Conservation (phyloP, 2,888 invertebrate genomes). For the Plagiodera versicolora region DNA sequence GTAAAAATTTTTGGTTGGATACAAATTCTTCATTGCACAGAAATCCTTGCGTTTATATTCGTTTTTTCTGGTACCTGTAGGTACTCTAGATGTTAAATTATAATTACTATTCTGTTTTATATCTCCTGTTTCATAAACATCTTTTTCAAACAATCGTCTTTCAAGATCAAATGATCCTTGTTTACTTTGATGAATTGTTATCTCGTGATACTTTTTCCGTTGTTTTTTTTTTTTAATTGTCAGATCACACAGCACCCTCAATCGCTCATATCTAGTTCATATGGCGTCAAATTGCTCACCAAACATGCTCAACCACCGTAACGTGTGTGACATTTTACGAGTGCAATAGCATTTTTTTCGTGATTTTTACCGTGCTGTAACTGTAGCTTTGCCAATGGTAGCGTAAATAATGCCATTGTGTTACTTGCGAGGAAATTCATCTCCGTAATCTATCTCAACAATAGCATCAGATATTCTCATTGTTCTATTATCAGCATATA, state of each 20-base stretch:
- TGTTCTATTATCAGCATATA: background rate
- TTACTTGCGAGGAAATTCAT: background rate
- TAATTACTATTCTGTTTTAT: too few species aligned
- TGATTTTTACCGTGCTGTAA: slow-evolving; percentile 9
- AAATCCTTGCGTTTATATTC: too few species aligned
- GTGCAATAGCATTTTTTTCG: background rate
- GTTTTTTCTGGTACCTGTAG: too few species aligned
- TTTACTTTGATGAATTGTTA: background rate
- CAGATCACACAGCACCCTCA: background rate
- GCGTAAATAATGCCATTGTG: slow-evolving; percentile 24
- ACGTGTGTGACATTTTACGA: background rate
- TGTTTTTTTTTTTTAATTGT: background rate
- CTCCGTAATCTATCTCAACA: background rate
- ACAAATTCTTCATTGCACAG: too few species aligned
- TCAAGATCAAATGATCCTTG: too few species aligned
- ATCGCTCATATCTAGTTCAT: background rate
- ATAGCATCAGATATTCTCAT: background rate
- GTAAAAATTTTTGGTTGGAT: too few species aligned
- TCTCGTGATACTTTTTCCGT: background rate
- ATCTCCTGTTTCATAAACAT: too few species aligned
- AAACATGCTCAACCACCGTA: background rate
- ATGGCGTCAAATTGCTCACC: background rate
- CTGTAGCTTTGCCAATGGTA: slow-evolving; percentile 23
- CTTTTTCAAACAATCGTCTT: too few species aligned
- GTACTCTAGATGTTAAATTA: too few species aligned